Evolutionary conservation across 2,797 vertebrate species (phyloP).

Genomic region (Rhynchonycteris naso): DNA sequence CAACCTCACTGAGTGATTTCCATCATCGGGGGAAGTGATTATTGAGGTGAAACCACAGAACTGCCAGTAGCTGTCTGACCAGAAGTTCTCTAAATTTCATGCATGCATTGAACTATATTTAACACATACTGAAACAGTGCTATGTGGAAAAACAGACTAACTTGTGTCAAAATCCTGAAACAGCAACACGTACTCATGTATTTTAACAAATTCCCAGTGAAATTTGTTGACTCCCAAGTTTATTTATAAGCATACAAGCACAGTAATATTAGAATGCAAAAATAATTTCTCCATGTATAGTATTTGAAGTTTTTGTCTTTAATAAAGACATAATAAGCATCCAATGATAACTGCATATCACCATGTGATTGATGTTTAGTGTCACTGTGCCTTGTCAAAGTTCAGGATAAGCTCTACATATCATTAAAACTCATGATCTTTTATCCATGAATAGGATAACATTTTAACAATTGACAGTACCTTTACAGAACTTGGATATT

Average conservation of each 20-base stretch:
- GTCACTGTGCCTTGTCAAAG: constrained; percentile 40
- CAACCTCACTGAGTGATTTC: neutral
- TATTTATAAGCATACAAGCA: constrained; percentile 48
- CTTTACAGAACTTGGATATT: neutral
- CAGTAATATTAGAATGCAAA: constrained; percentile 58
- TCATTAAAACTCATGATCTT: constrained; percentile 54
- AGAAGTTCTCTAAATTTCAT: neutral
- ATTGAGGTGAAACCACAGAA: neutral
- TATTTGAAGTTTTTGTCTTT: constrained; percentile 69
- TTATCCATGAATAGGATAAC: constrained; percentile 36
- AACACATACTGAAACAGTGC: constrained; percentile 14
- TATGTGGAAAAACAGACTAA: constrained; percentile 49
- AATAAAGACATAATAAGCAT: constrained; percentile 49
- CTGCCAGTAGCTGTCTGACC: neutral
- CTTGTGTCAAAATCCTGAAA: constrained; percentile 51
- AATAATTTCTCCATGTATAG: neutral
- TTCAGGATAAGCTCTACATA: constrained; percentile 25
- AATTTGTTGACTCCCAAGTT: constrained; percentile 51
- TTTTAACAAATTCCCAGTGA: constrained; percentile 66
- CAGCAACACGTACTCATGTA: constrained; percentile 39
- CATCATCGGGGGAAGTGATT: neutral
- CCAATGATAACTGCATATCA: constrained; percentile 52
- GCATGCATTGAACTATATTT: neutral
- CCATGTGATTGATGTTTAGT: constrained; percentile 56
- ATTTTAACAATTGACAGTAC: neutral